Percentiles rank a stretch among this genome's conserved stretches.
phyloP scores from a whole-genome alignment of 2,113 vertebrate genomes.

The Cephalopterus ornatus region DNA sequence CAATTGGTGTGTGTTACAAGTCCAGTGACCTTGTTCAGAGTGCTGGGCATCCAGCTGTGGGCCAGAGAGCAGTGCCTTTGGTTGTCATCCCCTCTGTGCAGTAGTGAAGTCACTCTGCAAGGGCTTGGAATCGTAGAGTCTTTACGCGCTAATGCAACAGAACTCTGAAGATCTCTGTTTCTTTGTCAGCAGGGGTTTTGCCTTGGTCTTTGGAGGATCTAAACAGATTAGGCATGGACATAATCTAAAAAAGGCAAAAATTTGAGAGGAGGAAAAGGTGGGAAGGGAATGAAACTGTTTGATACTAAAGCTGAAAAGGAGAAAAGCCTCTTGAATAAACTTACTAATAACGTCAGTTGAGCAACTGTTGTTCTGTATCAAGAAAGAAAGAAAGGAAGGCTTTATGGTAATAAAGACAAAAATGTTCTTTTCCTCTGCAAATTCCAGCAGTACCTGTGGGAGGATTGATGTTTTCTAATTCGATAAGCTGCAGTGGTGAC shows the following conservation, averaged over 20 bases:
- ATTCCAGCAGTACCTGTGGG: background rate
- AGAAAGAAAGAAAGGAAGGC: background rate
- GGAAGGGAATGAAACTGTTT: background rate
- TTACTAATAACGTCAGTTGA: background rate
- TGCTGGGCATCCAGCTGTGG: background rate
- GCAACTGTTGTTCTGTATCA: background rate
- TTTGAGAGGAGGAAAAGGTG: background rate
- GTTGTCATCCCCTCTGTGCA: background rate
- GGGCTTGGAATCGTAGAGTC: background rate
- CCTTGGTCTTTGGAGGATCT: background rate
- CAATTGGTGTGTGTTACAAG: background rate
- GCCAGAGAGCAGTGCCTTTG: background rate
- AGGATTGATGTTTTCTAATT: background rate
- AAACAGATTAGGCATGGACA: background rate
- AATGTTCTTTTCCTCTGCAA: background rate
- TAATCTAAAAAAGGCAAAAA: background rate
- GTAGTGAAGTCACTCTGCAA: background rate
- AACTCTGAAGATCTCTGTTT: background rate
- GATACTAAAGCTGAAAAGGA: background rate
- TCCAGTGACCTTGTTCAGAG: fast-evolving
- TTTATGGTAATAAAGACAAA: background rate
- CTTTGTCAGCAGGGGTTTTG: background rate
- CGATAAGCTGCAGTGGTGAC: background rate
- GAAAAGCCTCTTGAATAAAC: background rate
- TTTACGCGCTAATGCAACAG: background rate